Base-by-base conservation (phyloP, 2,797 vertebrate genomes). In the Epinephelus coioides region DNA sequence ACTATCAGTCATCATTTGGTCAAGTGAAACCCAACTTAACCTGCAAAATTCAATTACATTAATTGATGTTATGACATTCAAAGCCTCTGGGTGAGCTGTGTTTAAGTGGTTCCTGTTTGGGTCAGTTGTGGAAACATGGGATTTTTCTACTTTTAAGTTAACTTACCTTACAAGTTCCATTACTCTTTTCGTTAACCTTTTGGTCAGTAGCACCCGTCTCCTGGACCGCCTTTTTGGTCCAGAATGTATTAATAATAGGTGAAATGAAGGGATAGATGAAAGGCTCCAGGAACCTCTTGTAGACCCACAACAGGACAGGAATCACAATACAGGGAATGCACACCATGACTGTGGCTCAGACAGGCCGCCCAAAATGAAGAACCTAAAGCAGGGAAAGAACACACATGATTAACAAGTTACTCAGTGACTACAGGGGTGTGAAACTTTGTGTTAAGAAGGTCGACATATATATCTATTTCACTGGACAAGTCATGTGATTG, bases 291-390 rank as follows among this genome's bases (percentile, higher is more conserved):
- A 99, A 99, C 53, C 97, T 97, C 93, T 99, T 99, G 88, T 99
- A 99, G 78, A 99, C 92, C 98, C 98, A 99, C 61, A 99, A 91
- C 50, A 99, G 96, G 68, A 99, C 90, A 0, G 98, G 98, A 90
- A 99, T 98, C 88, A 99, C 97, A 14, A 99, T 98, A 72, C 98
- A 99, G 11, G 98, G 98, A 87, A 99, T 98, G 94, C 98, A 99
- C 86, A 99, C 97, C 98, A 99, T 99, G 85, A 66, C 77, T 94
- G 76, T 19, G 27, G 71, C 57, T 87, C 1, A 15, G 46, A 68
- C 6, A n/a, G 68, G 15, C 30, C 0, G 18, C 18, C 19, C 38
- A 43, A 62, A 73, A 57, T 9, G 5, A 70, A 46, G 43, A 83
- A 69, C 30, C 86, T 88, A 30, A 23, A 72, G 9, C 0, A 81